Percentiles rank a stretch among this genome's conserved stretches.
phyloP scores from a whole-genome alignment of 2,797 vertebrate genomes.

The Pelobates cultripes region DNA sequence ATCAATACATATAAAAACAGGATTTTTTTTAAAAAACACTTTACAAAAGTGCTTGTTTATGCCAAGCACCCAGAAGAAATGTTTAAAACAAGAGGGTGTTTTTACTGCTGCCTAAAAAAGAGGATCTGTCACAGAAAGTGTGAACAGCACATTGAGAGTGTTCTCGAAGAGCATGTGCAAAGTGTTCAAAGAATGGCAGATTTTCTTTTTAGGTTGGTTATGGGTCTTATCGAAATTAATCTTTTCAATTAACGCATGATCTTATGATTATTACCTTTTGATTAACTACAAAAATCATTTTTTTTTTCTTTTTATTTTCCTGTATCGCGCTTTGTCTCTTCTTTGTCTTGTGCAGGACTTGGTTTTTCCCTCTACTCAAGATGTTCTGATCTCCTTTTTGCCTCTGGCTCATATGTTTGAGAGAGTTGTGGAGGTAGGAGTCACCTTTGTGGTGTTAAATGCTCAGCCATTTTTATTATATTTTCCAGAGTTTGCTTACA shows the following conservation, averaged over 20 bases:
- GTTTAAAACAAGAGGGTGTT: too few species aligned
- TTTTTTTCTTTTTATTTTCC: conserved; percentile 11
- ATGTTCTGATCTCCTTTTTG: conserved; percentile 91
- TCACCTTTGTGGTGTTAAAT: conserved; percentile 1
- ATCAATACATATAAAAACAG: too few species aligned
- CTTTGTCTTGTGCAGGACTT: conserved; percentile 65
- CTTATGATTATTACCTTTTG: conserved; percentile 11
- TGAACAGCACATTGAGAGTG: too few species aligned
- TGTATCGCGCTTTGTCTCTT: conserved; percentile 32
- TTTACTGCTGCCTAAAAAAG: too few species aligned
- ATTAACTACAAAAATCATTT: conserved; percentile 26
- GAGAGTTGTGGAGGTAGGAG: conserved; percentile 86
- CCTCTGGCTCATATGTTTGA: conserved; percentile 97
- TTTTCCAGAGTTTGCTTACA: conserved; percentile 72
- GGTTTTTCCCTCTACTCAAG: conserved; percentile 71
- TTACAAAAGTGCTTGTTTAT: too few species aligned
- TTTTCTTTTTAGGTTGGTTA: not conserved
- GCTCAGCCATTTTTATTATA: conserved; percentile 52
- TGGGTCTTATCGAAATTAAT: not conserved
- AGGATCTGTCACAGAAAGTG: too few species aligned
- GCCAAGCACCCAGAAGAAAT: too few species aligned
- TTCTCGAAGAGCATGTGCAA: too few species aligned
- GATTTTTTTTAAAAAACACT: too few species aligned
- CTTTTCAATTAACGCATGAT: not conserved
- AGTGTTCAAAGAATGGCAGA: not conserved